Base-by-base conservation (phyloP, 2,797 vertebrate genomes). In the Ficedula albicollis region DNA sequence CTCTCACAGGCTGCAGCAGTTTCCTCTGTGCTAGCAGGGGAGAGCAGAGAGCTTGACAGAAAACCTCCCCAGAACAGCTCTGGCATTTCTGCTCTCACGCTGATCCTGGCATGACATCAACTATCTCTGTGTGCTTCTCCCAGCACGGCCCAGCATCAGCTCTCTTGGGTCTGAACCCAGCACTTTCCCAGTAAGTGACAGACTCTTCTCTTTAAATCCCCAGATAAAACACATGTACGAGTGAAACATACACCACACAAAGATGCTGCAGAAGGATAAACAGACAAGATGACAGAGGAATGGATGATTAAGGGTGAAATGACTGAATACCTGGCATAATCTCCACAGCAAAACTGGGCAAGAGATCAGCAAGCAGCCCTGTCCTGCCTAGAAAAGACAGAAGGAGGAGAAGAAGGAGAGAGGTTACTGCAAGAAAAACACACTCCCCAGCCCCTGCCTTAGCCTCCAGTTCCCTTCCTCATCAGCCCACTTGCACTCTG, bases 301-400 rank as follows among this genome's bases (percentile, higher is more conserved):
- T 68, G 96, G 97, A 97, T 97, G 93, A 95, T 66, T 78, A 88
- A 93, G 88, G 93, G 96, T 97, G 97, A 97, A 97, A 97, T 96
- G 97, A 97, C 93, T 93, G 98, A 98, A 95, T 99, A 99, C 99
- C 99, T 99, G 99, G 99, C 99, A 99, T 99, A 98, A 99, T 98
- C 98, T 99, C 98, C 99, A 99, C 98, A 98, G 99, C 99, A 99
- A 99, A 99, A 98, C 98, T 99, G 99, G 99, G 99, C 98, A 99
- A 98, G 98, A 99, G 98, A 98, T 99, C 99, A 98, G 99, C 98
- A 98, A 98, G 98, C 98, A 98, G 98, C 98, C 99, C 99, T 99
- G 98, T 99, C 98, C 99, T 99, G 98, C 99, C 99, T 99, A 98
- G 98, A 99, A 98, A 98, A 99, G 98, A 99, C 96, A 98, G 98